Conservation (phyloP, 2,113 vertebrate genomes). For the Bucco capensis region DNA sequence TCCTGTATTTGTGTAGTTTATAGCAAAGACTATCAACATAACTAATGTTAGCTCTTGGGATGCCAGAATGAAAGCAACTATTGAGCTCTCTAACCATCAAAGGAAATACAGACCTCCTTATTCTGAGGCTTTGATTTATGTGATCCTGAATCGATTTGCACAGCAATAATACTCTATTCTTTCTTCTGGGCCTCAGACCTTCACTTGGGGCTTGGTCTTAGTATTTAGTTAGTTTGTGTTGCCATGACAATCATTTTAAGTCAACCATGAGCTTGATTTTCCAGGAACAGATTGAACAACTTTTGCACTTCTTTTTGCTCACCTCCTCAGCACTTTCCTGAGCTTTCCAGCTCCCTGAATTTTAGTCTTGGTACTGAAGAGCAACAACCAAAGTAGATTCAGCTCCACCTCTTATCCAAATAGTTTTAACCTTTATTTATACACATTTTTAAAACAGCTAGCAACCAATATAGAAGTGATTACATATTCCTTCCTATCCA, state of each 20-base stretch:
- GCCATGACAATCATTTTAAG: conserved; percentile 43
- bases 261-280: neutral
- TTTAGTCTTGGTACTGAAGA: neutral
- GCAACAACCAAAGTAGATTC: neutral
- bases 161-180: conserved; percentile 33
- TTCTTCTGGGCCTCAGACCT: conserved; percentile 28
- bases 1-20: conserved; percentile 12
- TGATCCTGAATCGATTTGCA: neutral
- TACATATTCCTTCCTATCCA: neutral
- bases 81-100: conserved; percentile 51
- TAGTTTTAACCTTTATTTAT: neutral
- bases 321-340: neutral
- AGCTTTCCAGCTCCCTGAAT: neutral
- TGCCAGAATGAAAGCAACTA: conserved; percentile 59
- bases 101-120: conserved; percentile 15
- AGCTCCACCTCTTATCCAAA: neutral
- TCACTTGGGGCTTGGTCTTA: conserved; percentile 5
- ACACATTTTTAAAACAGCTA: neutral
- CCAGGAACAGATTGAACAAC: neutral
- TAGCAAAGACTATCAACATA: conserved; percentile 34
- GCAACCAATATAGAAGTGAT: neutral
- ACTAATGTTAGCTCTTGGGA: conserved; percentile 38
- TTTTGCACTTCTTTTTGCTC: neutral
- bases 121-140: conserved; percentile 16
- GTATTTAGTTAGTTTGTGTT: conserved; percentile 65